Conservation (phyloP, 2,797 vertebrate genomes). For the Ficedula albicollis region DNA sequence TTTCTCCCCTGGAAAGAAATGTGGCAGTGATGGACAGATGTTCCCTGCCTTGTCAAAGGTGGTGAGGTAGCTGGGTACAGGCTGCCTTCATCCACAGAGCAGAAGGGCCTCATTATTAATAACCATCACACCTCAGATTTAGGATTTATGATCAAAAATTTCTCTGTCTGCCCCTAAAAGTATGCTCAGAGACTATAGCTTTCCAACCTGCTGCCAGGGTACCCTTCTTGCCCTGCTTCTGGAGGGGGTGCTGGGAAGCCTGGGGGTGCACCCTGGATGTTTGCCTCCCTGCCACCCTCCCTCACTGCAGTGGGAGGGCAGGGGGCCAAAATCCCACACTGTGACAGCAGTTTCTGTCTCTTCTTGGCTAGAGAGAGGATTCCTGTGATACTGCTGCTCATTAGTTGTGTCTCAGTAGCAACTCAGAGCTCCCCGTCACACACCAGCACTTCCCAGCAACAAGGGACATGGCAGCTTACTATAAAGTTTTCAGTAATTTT, state of each 20-base stretch:
- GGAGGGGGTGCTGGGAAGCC: neutral
- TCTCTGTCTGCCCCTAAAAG: neutral
- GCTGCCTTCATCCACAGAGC: neutral
- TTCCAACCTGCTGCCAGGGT: neutral
- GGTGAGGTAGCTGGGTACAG: neutral
- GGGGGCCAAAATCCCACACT: neutral
- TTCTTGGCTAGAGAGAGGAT: neutral
- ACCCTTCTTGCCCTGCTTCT: neutral
- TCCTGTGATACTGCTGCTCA: neutral
- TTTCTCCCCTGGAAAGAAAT: neutral
- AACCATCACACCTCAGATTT: neutral
- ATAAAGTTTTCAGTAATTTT: neutral
- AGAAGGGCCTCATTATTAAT: neutral
- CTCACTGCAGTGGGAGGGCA: neutral
- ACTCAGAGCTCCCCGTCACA: neutral
- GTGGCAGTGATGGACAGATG: neutral
- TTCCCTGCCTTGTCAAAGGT: neutral
- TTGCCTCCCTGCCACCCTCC: neutral
- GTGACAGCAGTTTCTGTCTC: neutral
- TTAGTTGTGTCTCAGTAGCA: neutral
- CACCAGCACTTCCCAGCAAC: neutral
- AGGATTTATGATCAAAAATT: neutral
- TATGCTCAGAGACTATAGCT: neutral
- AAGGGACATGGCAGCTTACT: neutral
- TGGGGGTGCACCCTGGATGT: accelerated